Base-by-base conservation (phyloP, 64 coral and sea anemone genomes). In the Stichodactyla helianthus region DNA sequence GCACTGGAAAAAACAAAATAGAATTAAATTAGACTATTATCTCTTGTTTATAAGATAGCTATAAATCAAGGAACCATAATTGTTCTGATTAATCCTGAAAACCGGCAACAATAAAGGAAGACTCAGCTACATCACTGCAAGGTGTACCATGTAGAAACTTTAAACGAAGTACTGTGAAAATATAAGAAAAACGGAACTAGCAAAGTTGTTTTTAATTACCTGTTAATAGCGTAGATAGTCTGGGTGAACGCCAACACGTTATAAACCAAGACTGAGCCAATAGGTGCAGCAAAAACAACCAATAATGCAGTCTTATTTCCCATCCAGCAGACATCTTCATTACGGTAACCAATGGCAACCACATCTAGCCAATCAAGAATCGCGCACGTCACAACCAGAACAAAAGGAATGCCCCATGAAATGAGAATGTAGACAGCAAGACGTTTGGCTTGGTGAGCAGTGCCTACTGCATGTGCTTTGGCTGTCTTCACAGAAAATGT, bases 241-340 rank as follows among this genome's bases (percentile, higher is more conserved):
- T 96, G 94, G 2, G 93, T 87, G 77, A 98, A 98, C 25, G 90
- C 87, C 18, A 85, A 62, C 25, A 99, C 84, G 85, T 99, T 99
- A 88, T 90, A 99, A 4, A 99, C 17, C 18, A 99, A 76, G 0
- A 92, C 61, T 27, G 53, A 85, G 15, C 71, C 93, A 13, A 99
- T 68, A 7, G 96, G 96, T 14, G 88, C 78, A 12, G 88, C 90
- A 13, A 99, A 93, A 16, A 86, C 50, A 12, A 86, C 28, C 10
- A 99, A 86, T 74, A 88, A 82, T 16, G 87, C 90, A 52, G 89
- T 86, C 53, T 79, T 70, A 31, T 89, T 89, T 51, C 85, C 94
- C 19, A 99, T 77, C 96, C 93, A 99, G 59, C 96, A 99, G 2
- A 88, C 93, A 7, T 22, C 13, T 44, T 89, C 50, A 7, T 89